A percentile compares a stretch with the other conserved stretches of the same genome.
Evolutionary conservation across 2,113 vertebrate genomes (phyloP).

Genomic region (Oceanites oceanicus): DNA sequence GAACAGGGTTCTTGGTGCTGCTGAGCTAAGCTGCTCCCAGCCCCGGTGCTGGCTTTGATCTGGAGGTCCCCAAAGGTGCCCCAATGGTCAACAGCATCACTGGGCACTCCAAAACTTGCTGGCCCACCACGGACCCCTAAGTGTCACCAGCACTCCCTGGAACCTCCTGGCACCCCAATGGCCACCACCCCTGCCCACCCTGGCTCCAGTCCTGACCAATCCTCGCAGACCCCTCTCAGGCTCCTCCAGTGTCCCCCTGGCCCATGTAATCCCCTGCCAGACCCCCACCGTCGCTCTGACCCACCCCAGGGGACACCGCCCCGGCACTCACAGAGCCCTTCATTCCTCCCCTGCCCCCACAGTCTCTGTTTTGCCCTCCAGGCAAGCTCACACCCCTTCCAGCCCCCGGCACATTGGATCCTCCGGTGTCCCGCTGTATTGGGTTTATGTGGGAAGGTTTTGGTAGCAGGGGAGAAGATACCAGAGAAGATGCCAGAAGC

Average conservation of each 20-base stretch:
- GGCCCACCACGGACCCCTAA: neutral
- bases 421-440: neutral
- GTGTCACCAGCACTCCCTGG: neutral
- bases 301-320: fast-evolving
- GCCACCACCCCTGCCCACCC: neutral
- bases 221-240: neutral
- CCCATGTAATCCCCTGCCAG: neutral
- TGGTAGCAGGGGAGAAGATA: neutral
- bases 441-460: neutral
- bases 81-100: neutral
- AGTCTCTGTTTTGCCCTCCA: neutral
- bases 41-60: neutral
- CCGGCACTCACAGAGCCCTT: neutral
- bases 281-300: neutral
- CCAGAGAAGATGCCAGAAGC: neutral
- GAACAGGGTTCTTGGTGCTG: neutral
- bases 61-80: neutral
- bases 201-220: neutral
- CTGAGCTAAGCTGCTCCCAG: neutral
- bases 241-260: neutral
- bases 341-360: neutral
- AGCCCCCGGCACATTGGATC: fast-evolving
- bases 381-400: neutral
- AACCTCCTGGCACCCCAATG: no score
- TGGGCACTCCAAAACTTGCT: neutral